Evolutionary conservation across 2,888 invertebrate species (phyloP), one percentile per base, ranked within the genome.

Genomic region (Tupiocoris notatus): DNA sequence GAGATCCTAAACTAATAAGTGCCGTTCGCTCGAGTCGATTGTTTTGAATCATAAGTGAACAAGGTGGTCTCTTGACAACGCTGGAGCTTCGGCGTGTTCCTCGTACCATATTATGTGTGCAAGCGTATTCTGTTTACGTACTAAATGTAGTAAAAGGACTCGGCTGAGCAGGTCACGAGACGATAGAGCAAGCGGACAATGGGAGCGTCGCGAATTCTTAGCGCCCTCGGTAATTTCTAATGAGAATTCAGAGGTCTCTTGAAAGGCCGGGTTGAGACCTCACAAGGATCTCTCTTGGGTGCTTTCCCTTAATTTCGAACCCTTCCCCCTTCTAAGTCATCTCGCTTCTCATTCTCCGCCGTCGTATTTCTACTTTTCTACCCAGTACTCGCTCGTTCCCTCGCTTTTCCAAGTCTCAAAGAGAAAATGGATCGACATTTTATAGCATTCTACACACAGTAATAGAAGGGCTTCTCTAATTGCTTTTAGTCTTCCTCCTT

Each of bases 211-310:
- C 12, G 39, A 39, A 39, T 39, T 39, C 65, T 65, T 65, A 65
- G 54, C 65, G 39, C 65, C 65, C 39, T 65, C 25, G 65, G 65
- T 39, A 65, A 65, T 65, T 7, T 65, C 65, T 25, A 65, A 65
- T 65, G 65, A 65, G 65, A 65, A 65, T 65, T 65, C 65, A 65
- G 54, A 65, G 65, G 65, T 65, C 65, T 65, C 65, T 39, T 39
- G 65, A 65, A 65, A 24, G 25, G 65, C 20, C 39, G 65, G 39
- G 39, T 39, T 12, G 39, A 39, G 39, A 39, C 12, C 39, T 39
- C 39, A 12, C 39, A 39, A 39, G 39, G 20, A 18, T 65, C 39
- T 39, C 39, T 17, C 39, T 18, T 17, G 65, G 64, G 65, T 39
- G 65, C 65, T 39, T 65, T 65, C 54, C 25, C 65, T 65, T 39